A percentile compares a stretch with the other conserved stretches of the same genome.
phyloP scores from a whole-genome alignment of 2,797 vertebrate species.

The Acropternis orthonyx region DNA sequence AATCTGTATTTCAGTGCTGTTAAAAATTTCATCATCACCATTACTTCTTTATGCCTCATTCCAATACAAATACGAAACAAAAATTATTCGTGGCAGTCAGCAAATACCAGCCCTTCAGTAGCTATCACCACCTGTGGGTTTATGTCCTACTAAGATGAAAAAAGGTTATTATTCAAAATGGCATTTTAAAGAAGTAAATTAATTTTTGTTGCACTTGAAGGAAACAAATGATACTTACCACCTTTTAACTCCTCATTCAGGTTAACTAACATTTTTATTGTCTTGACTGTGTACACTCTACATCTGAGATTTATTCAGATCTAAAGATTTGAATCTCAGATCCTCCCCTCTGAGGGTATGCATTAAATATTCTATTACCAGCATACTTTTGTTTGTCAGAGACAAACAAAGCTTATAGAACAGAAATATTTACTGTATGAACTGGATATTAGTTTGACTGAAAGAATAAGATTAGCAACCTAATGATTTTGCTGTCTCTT shows the following conservation, averaged over 20 bases:
- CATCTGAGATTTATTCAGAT: background rate
- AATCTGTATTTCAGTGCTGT: background rate
- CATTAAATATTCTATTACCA: background rate
- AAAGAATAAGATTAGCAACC: background rate
- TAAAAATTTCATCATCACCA: background rate
- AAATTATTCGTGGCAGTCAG: background rate
- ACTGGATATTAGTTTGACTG: background rate
- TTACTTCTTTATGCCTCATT: background rate
- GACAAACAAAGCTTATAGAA: background rate
- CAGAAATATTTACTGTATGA: background rate
- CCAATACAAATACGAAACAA: background rate
- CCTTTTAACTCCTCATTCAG: background rate
- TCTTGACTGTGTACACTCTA: background rate
- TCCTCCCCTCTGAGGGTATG: background rate
- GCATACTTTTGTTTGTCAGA: background rate
- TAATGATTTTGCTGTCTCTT: constrained; percentile 32
- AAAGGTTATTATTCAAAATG: background rate
- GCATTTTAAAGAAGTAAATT: background rate
- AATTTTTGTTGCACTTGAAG: background rate
- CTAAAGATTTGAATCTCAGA: background rate
- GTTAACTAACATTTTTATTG: background rate
- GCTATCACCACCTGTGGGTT: background rate
- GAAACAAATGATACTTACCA: background rate
- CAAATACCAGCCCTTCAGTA: background rate
- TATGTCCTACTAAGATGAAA: background rate